Evolutionary conservation across 2,113 vertebrate species (phyloP).

Genomic region (Chroicocephalus ridibundus): DNA sequence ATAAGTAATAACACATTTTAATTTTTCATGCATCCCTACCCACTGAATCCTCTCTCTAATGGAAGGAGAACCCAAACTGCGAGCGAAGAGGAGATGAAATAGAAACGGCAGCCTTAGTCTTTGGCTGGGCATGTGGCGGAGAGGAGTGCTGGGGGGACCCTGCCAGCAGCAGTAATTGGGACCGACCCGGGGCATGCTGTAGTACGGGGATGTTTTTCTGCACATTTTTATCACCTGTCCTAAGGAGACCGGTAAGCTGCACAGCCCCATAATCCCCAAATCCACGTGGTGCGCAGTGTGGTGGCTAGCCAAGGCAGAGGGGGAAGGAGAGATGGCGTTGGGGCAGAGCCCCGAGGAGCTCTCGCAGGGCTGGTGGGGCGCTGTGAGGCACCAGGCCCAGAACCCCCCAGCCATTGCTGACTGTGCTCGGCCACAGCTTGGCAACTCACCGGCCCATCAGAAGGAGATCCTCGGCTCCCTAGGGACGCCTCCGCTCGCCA

Average conservation of each 20-base stretch:
- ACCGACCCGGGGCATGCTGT: fast-evolving
- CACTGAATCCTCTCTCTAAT: background rate
- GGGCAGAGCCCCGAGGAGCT: background rate
- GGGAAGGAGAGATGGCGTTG: fast-evolving
- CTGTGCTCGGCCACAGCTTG: background rate
- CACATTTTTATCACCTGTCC: background rate
- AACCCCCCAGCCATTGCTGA: background rate
- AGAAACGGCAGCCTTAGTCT: background rate
- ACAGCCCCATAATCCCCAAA: background rate
- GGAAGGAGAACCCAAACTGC: background rate
- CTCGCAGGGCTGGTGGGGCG: fast-evolving
- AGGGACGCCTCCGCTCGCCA: fast-evolving
- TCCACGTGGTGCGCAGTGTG: fast-evolving
- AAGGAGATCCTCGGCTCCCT: background rate
- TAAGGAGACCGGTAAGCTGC: background rate
- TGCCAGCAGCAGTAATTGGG: background rate
- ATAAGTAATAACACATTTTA: constrained; percentile 52
- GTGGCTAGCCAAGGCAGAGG: background rate
- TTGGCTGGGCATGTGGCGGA: background rate
- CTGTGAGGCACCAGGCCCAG: background rate
- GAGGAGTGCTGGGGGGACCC: background rate
- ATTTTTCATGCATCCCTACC: constrained; percentile 45
- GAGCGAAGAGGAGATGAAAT: background rate
- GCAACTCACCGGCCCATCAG: fast-evolving
- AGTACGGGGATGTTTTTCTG: background rate